Base-by-base conservation (phyloP, 92 coral and sea anemone species). In the Palythoa grandis region DNA sequence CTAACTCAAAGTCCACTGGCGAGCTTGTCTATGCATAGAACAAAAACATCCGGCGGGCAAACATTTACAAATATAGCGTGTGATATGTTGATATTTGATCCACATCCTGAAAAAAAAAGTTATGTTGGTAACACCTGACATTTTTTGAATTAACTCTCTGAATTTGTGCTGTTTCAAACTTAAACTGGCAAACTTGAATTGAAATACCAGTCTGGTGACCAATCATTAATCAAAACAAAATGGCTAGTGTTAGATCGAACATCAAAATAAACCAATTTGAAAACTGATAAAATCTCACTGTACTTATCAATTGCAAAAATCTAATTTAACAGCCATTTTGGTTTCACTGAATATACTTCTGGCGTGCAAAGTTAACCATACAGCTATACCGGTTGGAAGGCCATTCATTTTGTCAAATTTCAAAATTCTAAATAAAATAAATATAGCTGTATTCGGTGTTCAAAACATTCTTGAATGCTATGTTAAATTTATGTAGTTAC, bases 1-100 rank as follows among this genome's bases (percentile, higher is more conserved):
- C 40, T 25, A 60, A 48, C 54, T 29, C 83, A 78, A 58, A 78
- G 83, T 78, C 71, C 72, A 60, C 52, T 78, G n/a, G n/a, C n/a
- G n/a, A n/a, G 35, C 35, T 29, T n/a, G 35, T 39, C 38, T 10
- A 39, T 19, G 8, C 13, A 37, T 63, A 9, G 24, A 40, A 61
- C 54, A 78, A 38, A 57, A 35, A 77, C 83, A 78, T 63, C 69
- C 24, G 83, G 56, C 22, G 70, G 15, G 48, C 17, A 57, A 57
- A 77, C 82, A 53, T 7, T 53, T 77, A 53, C 47, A 16, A 15
- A 53, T 60, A 68, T 60, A 68, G 35, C 72, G 52, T 61, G 83
- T 19, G n/a, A 40, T 43, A 40, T 43, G 50, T n/a, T 24, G 72
- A 39, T 39, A 78, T 40, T 39, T 78, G 72, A 78, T 60, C 67